Evolutionary conservation across 1,140 invertebrate genomes (phyloP).

Genomic region (Galleria mellonella): DNA sequence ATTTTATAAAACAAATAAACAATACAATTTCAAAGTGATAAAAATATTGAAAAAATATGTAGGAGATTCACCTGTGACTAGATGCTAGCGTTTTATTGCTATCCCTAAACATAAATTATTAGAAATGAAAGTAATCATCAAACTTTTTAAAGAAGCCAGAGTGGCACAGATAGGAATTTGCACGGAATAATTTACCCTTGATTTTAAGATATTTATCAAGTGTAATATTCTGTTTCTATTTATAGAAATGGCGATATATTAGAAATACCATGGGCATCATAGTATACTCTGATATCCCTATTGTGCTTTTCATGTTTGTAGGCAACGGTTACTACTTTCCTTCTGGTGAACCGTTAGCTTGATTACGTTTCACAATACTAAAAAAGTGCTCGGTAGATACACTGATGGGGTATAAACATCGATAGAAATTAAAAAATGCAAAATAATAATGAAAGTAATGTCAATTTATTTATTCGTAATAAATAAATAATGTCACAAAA

Average conservation of each 20-base stretch:
- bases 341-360: too few species aligned
- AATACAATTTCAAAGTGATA: background rate
- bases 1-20: too few species aligned
- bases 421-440: background rate
- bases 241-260: too few species aligned
- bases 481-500: background rate
- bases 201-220: slow-evolving; percentile 67
- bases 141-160: slow-evolving; percentile 47
- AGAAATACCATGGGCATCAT: too few species aligned
- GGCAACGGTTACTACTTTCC: too few species aligned
- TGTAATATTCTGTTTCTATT: too few species aligned
- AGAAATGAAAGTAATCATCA: slow-evolving; percentile 62
- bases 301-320: too few species aligned
- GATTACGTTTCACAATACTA: too few species aligned
- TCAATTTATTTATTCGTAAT: background rate
- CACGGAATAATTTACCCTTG: slow-evolving; percentile 60
- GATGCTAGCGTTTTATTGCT: slow-evolving; percentile 41
- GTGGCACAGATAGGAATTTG: slow-evolving; percentile 42
- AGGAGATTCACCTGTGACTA: slow-evolving; percentile 42
- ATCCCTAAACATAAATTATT: slow-evolving; percentile 54
- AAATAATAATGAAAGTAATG: background rate
- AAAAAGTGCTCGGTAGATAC: too few species aligned
- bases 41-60: background rate
- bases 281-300: too few species aligned
- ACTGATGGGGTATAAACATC: too few species aligned